These are phyloP conservation scores for Tortrix viridana DNA, from an alignment of 2,888 invertebrate species.

Conservation along the genomic window DNA sequence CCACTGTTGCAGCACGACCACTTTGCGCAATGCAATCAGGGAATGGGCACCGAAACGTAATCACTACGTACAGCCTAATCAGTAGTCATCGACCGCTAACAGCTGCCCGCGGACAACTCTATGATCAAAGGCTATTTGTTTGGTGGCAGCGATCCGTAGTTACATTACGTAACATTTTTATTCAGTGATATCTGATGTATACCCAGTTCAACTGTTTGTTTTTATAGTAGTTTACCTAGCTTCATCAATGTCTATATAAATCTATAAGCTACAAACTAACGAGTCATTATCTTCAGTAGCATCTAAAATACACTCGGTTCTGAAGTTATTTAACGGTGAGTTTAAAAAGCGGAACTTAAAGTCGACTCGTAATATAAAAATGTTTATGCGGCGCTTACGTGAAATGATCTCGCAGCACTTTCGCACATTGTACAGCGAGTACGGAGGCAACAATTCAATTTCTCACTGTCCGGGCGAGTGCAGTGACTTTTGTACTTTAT, in stretches of 20 bases:
- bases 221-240: no score
- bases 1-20: constrained; percentile 12
- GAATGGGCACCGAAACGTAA: constrained; percentile 22
- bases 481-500: constrained; percentile 24
- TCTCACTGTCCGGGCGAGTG: constrained; percentile 29
- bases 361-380: constrained; percentile 6
- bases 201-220: no score
- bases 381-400: constrained; percentile 25
- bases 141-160: not conserved
- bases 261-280: not conserved
- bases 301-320: not conserved
- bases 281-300: not conserved
- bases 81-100: constrained; percentile 23
- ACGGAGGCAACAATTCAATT: constrained; percentile 28
- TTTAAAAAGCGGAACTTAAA: constrained; percentile 8
- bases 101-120: constrained; percentile 6
- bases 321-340: constrained; percentile 1
- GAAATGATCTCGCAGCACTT: constrained; percentile 24
- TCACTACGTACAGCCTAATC: constrained; percentile 20
- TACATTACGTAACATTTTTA: no score
- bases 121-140: constrained; percentile 19
- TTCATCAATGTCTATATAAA: no score
- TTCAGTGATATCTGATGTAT: no score
- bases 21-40: constrained; percentile 22
- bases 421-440: constrained; percentile 24